These are phyloP conservation scores for Hoplostethus atlanticus DNA, from an alignment of 2,797 vertebrate genomes.

Conservation along the genomic window DNA sequence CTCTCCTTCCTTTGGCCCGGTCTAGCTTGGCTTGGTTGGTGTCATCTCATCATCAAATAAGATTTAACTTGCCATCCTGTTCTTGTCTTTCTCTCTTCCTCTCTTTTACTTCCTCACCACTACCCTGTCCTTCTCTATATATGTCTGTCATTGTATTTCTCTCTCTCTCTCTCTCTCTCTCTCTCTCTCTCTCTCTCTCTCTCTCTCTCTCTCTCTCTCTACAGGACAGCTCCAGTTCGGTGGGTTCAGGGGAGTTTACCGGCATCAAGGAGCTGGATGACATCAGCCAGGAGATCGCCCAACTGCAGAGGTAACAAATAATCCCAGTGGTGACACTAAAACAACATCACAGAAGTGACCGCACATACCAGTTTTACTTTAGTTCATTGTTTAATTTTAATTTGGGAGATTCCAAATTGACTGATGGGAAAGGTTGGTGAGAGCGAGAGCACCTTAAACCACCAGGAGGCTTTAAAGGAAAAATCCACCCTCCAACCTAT, in stretches of 20 bases:
- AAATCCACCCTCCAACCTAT: too few species aligned
- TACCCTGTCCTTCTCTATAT: too few species aligned
- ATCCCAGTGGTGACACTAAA: neutral
- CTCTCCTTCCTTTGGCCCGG: conserved; percentile 35
- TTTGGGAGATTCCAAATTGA: too few species aligned
- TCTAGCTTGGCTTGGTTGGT: conserved; percentile 28
- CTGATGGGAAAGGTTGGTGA: too few species aligned
- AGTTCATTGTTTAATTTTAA: neutral
- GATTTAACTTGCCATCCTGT: conserved; percentile 4
- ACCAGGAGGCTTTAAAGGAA: too few species aligned
- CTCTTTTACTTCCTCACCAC: neutral
- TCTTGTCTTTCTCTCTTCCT: conserved; percentile 5
- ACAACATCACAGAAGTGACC: neutral
- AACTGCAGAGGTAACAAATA: conserved; percentile 91
- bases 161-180: neutral
- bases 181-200: conserved; percentile 50
- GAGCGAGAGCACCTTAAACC: too few species aligned
- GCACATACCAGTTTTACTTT: neutral
- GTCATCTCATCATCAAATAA: conserved; percentile 26
- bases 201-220: conserved; percentile 29
- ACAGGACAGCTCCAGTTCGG: conserved; percentile 93
- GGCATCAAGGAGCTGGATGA: conserved; percentile 98
- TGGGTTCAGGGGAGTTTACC: conserved; percentile 96
- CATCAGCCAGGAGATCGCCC: conserved; percentile 95
- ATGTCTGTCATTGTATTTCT: conserved; percentile 9